Evolutionary conservation across 2,113 vertebrate species (phyloP).

Genomic region (Xiphophorus maculatus): DNA sequence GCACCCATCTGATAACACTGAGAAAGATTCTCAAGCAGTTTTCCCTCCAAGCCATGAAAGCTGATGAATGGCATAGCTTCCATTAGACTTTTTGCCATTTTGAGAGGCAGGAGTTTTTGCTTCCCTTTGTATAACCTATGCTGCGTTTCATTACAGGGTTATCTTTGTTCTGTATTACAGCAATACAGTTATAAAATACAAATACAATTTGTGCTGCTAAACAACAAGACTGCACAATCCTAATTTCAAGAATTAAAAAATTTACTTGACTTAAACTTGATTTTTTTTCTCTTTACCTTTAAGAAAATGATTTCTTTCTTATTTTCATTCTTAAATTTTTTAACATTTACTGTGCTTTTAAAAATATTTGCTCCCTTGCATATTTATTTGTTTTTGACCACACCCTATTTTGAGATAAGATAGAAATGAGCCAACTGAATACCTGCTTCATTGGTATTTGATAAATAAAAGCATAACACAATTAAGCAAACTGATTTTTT

Average conservation of each 20-base stretch:
- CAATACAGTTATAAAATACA: not conserved
- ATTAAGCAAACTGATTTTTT: too few species aligned
- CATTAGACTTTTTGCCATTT: not conserved
- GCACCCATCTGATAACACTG: constrained; percentile 18
- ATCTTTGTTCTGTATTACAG: not conserved
- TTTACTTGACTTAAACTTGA: not conserved
- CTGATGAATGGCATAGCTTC: constrained; percentile 30
- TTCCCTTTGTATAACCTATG: not conserved
- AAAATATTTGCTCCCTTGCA: not conserved
- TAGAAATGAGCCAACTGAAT: too few species aligned
- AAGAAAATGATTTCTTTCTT: not conserved
- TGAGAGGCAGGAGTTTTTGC: constrained; percentile 33
- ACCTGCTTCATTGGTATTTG: too few species aligned
- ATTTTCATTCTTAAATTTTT: not conserved
- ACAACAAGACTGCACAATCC: not conserved
- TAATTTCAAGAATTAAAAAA: not conserved
- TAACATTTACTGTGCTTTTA: not conserved
- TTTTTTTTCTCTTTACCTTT: not conserved
- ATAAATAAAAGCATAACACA: too few species aligned
- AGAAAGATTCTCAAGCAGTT: constrained; percentile 35
- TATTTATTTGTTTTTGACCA: too few species aligned
- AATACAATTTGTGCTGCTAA: not conserved
- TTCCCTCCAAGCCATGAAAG: constrained; percentile 16
- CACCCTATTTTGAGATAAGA: too few species aligned
- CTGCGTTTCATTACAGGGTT: not conserved